phyloP scores from a whole-genome alignment of 2,888 invertebrate genomes.

The Drosophila fulvimacula region DNA sequence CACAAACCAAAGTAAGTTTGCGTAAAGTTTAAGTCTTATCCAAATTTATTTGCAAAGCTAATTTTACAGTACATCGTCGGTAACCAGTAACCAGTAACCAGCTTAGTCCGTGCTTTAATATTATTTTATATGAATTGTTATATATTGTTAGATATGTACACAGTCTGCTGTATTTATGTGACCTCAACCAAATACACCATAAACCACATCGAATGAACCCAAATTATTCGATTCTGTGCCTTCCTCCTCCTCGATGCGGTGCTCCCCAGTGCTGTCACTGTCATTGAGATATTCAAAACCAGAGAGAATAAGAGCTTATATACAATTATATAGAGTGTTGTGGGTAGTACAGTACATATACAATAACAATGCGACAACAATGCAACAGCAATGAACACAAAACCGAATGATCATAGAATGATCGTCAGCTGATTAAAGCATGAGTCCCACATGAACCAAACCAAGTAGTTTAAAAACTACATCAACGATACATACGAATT shows the following conservation, averaged over 20 bases:
- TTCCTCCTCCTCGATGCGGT: conserved; percentile 13
- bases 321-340: conserved; percentile 1
- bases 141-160: conserved; percentile 12
- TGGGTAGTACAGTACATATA: too few relatives aligned
- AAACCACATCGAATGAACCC: conserved; percentile 35
- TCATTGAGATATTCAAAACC: conserved; percentile 27
- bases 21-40: conserved; percentile 2
- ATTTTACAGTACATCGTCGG: conserved; percentile 22
- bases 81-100: conserved; percentile 38
- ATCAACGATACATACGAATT: conserved; percentile 90
- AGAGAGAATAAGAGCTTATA: conserved; percentile 43
- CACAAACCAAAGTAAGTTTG: conserved; percentile 5
- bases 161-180: background rate
- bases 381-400: conserved; percentile 13
- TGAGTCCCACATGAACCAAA: conserved; percentile 3
- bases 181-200: conserved; percentile 54
- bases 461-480: conserved; percentile 7
- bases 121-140: conserved; percentile 15
- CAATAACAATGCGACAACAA: conserved; percentile 9
- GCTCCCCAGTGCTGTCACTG: conserved; percentile 26
- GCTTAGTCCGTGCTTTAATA: conserved; percentile 14
- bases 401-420: background rate
- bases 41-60: conserved; percentile 44
- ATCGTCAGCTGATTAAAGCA: background rate
- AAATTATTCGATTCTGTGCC: conserved; percentile 8